Conservation (phyloP, 2,888 invertebrate species). For the Rutpela maculata region DNA sequence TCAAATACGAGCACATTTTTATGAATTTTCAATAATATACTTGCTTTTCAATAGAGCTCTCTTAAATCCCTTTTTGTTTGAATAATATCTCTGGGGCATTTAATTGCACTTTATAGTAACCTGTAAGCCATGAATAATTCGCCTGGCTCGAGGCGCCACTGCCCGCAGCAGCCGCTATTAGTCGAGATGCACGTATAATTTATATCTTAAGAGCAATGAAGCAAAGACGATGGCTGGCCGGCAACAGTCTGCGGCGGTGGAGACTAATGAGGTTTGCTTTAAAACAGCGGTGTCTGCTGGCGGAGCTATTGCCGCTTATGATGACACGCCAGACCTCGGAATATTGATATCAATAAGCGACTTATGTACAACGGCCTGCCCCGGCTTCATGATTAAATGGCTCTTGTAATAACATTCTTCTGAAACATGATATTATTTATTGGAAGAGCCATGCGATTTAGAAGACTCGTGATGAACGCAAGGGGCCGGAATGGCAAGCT, state of each 20-base stretch:
- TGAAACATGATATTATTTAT: constrained; percentile 23
- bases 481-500: not conserved
- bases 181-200: constrained; percentile 67
- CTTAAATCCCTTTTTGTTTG: too few species aligned
- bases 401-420: constrained; percentile 48
- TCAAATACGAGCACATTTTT: too few species aligned
- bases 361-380: constrained; percentile 42
- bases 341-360: constrained; percentile 55
- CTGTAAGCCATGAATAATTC: not conserved
- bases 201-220: constrained; percentile 70
- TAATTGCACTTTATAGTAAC: not conserved
- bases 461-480: not conserved
- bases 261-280: constrained; percentile 49
- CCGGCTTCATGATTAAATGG: constrained; percentile 42
- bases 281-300: constrained; percentile 40
- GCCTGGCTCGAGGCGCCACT: not conserved
- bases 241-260: constrained; percentile 44
- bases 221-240: constrained; percentile 63
- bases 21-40: too few species aligned
- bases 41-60: too few species aligned
- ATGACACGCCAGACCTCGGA: constrained; percentile 45
- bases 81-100: not conserved
- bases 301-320: constrained; percentile 36
- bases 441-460: not conserved
- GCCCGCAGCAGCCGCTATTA: constrained; percentile 51